Evolutionary conservation across 1,140 invertebrate species (phyloP), one percentile per base, ranked within the genome.

Genomic region (Drosophila sechellia): DNA sequence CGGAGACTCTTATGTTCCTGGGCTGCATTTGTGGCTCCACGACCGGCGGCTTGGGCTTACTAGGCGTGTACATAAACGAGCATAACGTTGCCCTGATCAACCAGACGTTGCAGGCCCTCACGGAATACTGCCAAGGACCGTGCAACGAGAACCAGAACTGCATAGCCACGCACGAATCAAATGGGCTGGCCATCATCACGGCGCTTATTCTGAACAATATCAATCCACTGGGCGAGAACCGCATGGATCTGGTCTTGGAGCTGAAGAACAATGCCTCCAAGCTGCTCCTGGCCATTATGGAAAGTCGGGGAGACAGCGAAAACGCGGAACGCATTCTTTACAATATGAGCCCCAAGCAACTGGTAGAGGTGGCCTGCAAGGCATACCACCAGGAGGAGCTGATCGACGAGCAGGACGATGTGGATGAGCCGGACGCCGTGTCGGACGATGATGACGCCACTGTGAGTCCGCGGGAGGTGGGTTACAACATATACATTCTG

Each of bases 21-120:
- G 99, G 99, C 93, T 99, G 98, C 90, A 99, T 99, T 70, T 99
- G 99, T 93, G 99, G 99, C n/a, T 99, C 98, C 8, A 99, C 98
- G 0, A 99, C 98, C 0, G 99, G 99, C 6, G 98, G 98, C 12
- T 94, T 99, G 0, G 99, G 99, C 0, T 94, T 99, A 1, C 94
- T 99, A 11, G 98, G 98, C 0, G 94, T 99, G 1, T 99, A 99
- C 91, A 99, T 99, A 71, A 99, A 99, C 86, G 98, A 99, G 93
- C 95, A 98, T 52, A 99, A 99, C 91, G 98, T 99, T 22, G 94
- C 96, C 0, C 94, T 99, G 15, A 99, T 99, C 73, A 99, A 99
- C 93, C 99, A 99, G 93, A 99, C 98, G 0, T 92, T 99, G 12
- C 97, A 99, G 93, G 99, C 98, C 0, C 94, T 99, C n/a, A 99